These are phyloP conservation scores for Fulmarus glacialis DNA, from an alignment of 2,113 vertebrate species.

Conservation along the genomic window DNA sequence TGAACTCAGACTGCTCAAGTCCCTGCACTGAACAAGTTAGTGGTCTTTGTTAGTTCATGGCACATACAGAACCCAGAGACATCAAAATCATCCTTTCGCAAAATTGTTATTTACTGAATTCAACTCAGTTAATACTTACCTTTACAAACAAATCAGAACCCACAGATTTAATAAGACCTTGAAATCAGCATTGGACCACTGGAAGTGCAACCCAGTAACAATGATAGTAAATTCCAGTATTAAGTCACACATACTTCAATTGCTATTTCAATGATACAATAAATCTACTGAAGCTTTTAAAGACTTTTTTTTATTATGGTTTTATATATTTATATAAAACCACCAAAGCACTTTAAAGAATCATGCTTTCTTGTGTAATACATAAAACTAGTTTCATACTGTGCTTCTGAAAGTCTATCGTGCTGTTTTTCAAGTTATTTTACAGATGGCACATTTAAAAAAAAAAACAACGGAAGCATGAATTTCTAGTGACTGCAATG, in stretches of 20 bases:
- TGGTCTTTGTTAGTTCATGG: neutral
- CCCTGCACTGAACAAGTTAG: neutral
- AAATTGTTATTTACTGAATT: neutral
- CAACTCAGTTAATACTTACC: conserved; percentile 4
- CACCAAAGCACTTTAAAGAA: conserved; percentile 72
- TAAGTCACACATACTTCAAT: conserved; percentile 59
- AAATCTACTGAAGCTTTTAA: conserved; percentile 38
- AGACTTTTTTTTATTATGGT: conserved; percentile 66
- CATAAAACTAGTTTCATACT: conserved; percentile 58
- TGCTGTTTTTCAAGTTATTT: conserved; percentile 62
- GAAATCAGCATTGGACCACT: neutral
- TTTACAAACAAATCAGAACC: conserved; percentile 21
- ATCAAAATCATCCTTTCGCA: neutral
- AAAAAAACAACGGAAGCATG: neutral
- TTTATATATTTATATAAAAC: conserved; percentile 75
- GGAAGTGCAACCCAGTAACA: conserved; percentile 14
- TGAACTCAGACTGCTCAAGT: neutral
- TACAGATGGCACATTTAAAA: conserved; percentile 57
- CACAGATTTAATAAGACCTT: neutral
- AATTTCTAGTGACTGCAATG: conserved; percentile 52
- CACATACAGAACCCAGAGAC: neutral
- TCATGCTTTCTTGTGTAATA: conserved; percentile 65
- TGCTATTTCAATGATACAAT: conserved; percentile 65
- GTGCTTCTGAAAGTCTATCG: conserved; percentile 53
- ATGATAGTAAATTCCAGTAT: neutral